Evolutionary conservation across 1,140 invertebrate genomes (phyloP), one percentile per base, ranked within the genome.

Genomic region (Hycleus phaleratus): DNA sequence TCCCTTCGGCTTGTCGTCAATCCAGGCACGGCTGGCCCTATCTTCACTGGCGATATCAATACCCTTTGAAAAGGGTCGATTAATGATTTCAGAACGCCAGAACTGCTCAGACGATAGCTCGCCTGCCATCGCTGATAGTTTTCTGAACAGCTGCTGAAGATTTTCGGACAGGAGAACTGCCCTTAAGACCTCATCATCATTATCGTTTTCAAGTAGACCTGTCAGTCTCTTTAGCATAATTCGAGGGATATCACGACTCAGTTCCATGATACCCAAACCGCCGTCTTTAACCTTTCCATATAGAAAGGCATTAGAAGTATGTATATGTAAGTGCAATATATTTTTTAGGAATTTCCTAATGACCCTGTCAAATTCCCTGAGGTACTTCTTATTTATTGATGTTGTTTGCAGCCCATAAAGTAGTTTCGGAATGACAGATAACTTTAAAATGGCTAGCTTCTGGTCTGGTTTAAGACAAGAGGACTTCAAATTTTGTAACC

Each of bases 41-140:
- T 51, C 3, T 50, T 18, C 9, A 56, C 72, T 46, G 0, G 67
- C 54, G 44, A 80, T 71, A 49, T 79, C 68, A 0, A 72, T 71
- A 25, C 74, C 49, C 52, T 78, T 78, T 51, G 78, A 79, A 0
- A 79, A 61, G 0, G 75, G 24, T 8, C 47, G 26, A 62, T 58
- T 2, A 61, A 62, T 8, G 66, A 57, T 25, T 32, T 46, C 6
- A 67, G 61, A 58, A 58, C 62, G 6, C 25, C 38, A 47, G 61
- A 64, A 11, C 39, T 45, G 1, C 55, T 26, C 0, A 6, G 68
- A 70, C 1, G 56, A 2, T 9, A 26, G 52, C 0, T 66, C 61
- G 43, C 26, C 26, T 3, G 26, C 26, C 26, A 32, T 32, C 26
- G n/a, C n/a, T n/a, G n/a, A n/a, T n/a, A n/a, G n/a, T n/a, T n/a